Evolutionary conservation across 2,113 vertebrate species (phyloP).

Genomic region (Ceyx cyanopectus): DNA sequence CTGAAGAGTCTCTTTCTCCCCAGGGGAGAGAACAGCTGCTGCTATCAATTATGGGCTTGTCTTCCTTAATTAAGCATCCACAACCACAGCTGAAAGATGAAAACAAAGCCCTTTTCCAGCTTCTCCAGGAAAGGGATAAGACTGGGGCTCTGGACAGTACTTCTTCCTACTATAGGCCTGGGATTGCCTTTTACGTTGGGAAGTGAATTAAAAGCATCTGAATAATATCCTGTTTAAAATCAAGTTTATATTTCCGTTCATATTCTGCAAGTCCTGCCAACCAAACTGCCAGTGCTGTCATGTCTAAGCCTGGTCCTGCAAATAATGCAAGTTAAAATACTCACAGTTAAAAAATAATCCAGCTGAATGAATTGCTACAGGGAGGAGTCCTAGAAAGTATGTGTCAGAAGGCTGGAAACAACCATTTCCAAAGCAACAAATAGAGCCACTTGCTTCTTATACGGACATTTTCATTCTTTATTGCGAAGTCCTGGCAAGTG

Average conservation of each 20-base stretch:
- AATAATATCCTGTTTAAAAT: not conserved
- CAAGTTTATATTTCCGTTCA: not conserved
- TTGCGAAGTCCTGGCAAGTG: not conserved
- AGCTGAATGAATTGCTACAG: not conserved
- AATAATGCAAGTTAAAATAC: not conserved
- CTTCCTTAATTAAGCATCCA: slow-evolving; percentile 52
- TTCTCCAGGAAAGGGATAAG: not conserved
- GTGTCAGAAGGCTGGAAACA: not conserved
- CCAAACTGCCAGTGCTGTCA: not conserved
- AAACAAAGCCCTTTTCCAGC: slow-evolving; percentile 33
- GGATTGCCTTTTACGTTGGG: not conserved
- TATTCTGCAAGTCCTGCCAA: not conserved
- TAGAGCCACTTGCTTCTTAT: not conserved
- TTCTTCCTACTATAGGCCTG: not conserved
- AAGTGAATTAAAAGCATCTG: not conserved
- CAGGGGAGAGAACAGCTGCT: slow-evolving; percentile 42
- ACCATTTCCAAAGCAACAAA: not conserved
- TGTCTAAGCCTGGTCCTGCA: not conserved
- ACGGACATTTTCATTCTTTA: not conserved
- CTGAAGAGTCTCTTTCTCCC: slow-evolving; percentile 1
- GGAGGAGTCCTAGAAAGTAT: not conserved
- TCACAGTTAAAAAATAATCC: slow-evolving; percentile 5
- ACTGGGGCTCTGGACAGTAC: not conserved
- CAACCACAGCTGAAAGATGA: not conserved
- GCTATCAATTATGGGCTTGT: slow-evolving; percentile 24